Evolutionary conservation across 1,140 invertebrate genomes (phyloP).

Genomic region (Drosophila funebris): DNA sequence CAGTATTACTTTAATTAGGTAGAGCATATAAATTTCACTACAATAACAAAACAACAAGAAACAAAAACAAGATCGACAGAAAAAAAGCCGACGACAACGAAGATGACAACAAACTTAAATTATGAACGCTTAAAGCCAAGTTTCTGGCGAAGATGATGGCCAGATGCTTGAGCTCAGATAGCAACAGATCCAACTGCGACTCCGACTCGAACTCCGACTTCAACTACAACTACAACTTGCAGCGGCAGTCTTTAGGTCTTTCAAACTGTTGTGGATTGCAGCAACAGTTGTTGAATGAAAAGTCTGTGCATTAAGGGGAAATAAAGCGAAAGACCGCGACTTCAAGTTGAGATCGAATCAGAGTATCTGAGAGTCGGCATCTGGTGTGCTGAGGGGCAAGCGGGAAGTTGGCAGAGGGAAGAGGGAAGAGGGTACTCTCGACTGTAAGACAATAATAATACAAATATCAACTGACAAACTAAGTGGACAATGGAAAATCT

Average conservation of each 20-base stretch:
- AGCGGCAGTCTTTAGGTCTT: neutral
- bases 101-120: conserved; percentile 76
- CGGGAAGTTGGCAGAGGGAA: conserved; percentile 1
- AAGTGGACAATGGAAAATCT: conserved; percentile 50
- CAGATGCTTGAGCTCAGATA: conserved; percentile 63
- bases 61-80: conserved; percentile 19
- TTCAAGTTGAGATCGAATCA: conserved; percentile 22
- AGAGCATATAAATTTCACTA: conserved; percentile 28
- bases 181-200: neutral
- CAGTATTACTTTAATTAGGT: neutral
- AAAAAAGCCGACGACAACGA: conserved; percentile 35
- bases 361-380: conserved; percentile 54
- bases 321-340: conserved; percentile 33
- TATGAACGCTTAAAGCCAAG: conserved; percentile 69
- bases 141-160: conserved; percentile 72
- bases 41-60: conserved; percentile 12
- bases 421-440: conserved; percentile 10
- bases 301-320: conserved; percentile 64
- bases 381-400: conserved; percentile 27
- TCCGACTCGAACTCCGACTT: neutral
- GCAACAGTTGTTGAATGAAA: conserved; percentile 62
- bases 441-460: conserved; percentile 28
- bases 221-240: too few species aligned
- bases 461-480: conserved; percentile 41
- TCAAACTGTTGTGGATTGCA: conserved; percentile 12